phyloP scores from a whole-genome alignment of 2,888 invertebrate species.

The Sinotaia quadrata region DNA sequence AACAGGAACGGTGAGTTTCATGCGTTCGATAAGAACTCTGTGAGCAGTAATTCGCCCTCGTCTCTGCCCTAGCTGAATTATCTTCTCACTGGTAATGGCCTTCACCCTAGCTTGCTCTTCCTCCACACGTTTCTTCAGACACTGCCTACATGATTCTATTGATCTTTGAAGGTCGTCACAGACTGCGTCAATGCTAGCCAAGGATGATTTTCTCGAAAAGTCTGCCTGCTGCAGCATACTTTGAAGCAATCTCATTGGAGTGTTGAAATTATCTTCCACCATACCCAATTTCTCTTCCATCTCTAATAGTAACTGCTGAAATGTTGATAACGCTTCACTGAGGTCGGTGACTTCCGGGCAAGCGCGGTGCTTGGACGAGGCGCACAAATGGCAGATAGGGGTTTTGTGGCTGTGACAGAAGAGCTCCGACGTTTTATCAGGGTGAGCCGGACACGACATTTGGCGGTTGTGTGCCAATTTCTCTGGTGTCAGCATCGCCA shows the following conservation, averaged over 20 bases:
- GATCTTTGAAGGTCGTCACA: constrained; percentile 3
- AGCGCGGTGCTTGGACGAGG: neutral
- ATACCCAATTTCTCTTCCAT: neutral
- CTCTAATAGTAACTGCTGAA: neutral
- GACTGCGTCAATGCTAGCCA: neutral
- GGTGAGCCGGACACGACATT: neutral
- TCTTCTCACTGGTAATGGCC: neutral
- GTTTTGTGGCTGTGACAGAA: constrained; percentile 6
- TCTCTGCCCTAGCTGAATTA: neutral
- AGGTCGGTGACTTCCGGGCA: constrained; percentile 8
- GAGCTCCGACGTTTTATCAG: neutral
- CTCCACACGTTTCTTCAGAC: neutral
- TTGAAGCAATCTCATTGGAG: neutral
- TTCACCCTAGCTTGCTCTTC: neutral
- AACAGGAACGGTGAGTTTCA: neutral
- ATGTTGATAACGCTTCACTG: neutral
- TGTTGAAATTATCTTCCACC: neutral
- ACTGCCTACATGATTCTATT: neutral
- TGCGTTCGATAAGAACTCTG: neutral
- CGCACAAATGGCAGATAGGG: constrained; percentile 11
- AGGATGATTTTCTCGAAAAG: neutral
- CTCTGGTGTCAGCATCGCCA: constrained; percentile 10
- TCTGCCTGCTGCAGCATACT: neutral
- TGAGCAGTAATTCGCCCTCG: neutral
- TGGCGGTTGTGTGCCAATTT: neutral